Percentiles rank a stretch among this genome's conserved stretches.
Conservation (phyloP, 2,888 invertebrate species). For the Diaprepes abbreviatus region DNA sequence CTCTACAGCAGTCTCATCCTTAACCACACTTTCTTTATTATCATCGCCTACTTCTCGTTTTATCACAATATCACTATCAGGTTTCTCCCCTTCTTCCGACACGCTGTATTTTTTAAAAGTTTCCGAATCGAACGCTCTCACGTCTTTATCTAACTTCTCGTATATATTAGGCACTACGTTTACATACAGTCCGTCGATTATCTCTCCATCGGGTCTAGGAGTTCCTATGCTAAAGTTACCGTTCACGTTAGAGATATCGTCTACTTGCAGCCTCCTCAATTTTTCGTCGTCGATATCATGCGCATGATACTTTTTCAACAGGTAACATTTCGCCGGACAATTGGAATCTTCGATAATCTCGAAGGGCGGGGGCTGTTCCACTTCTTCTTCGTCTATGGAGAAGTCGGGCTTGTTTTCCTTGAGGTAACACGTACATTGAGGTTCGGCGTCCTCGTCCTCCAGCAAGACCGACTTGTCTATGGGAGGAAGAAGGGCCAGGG, state of each 20-base stretch:
- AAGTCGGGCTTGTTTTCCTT: constrained; percentile 61
- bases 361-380: constrained; percentile 54
- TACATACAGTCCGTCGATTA: constrained; percentile 60
- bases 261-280: constrained; percentile 67
- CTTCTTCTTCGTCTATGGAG: constrained; percentile 59
- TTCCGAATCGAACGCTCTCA: constrained; percentile 61
- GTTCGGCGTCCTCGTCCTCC: constrained; percentile 53
- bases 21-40: neutral
- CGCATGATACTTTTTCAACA: constrained; percentile 70
- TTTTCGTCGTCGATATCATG: constrained; percentile 68
- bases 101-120: constrained; percentile 66
- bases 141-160: constrained; percentile 62
- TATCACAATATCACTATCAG: constrained; percentile 51
- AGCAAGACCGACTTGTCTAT: constrained; percentile 68
- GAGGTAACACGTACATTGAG: constrained; percentile 61
- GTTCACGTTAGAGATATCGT: constrained; percentile 63
- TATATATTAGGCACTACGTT: constrained; percentile 68
- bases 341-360: constrained; percentile 72
- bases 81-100: constrained; percentile 58
- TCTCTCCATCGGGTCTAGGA: constrained; percentile 49
- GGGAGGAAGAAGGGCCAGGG: constrained; percentile 77
- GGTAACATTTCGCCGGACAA: constrained; percentile 69
- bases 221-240: constrained; percentile 60
- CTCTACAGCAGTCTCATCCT: constrained; percentile 24
- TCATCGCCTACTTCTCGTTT: constrained; percentile 12